Conservation (phyloP, 2,113 vertebrate species). For the Xiphias gladius region DNA sequence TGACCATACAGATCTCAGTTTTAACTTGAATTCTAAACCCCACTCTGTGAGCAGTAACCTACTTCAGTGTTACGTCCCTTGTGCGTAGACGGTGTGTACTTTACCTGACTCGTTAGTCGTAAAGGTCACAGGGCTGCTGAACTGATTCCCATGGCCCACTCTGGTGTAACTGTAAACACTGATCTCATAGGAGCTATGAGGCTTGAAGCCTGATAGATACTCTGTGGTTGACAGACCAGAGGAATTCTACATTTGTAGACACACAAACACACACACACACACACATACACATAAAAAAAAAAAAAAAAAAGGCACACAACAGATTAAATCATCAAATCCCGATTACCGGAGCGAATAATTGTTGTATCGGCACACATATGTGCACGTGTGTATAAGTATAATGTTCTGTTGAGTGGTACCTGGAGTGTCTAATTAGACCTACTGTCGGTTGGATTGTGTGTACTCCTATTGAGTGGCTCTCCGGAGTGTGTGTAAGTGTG, state of each 20-base stretch:
- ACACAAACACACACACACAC: slow-evolving; percentile 30
- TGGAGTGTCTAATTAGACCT: slow-evolving; percentile 74
- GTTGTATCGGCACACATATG: slow-evolving; percentile 43
- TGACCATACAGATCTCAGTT: neutral
- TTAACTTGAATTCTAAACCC: neutral
- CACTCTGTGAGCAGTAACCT: neutral
- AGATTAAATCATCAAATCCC: slow-evolving; percentile 55
- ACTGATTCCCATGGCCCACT: slow-evolving; percentile 94
- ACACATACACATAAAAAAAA: too few relatives aligned
- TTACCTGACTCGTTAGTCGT: slow-evolving; percentile 94
- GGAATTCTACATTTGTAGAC: slow-evolving; percentile 86
- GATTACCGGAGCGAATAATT: slow-evolving; percentile 48
- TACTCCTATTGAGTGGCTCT: slow-evolving; percentile 23
- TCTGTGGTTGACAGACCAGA: slow-evolving; percentile 87
- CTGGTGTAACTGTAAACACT: slow-evolving; percentile 92
- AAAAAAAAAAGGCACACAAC: neutral
- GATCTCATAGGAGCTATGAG: slow-evolving; percentile 90
- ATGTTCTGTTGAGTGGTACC: slow-evolving; percentile 51
- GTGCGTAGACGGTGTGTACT: slow-evolving; percentile 14
- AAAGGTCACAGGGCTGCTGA: slow-evolving; percentile 90
- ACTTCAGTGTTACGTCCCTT: neutral
- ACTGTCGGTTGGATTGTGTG: slow-evolving; percentile 40
- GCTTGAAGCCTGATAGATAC: slow-evolving; percentile 87
- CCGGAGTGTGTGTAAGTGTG: slow-evolving; percentile 41
- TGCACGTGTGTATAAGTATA: slow-evolving; percentile 33